Evolutionary conservation across 2,797 vertebrate genomes (phyloP).

Genomic region (Spheniscus humboldti): DNA sequence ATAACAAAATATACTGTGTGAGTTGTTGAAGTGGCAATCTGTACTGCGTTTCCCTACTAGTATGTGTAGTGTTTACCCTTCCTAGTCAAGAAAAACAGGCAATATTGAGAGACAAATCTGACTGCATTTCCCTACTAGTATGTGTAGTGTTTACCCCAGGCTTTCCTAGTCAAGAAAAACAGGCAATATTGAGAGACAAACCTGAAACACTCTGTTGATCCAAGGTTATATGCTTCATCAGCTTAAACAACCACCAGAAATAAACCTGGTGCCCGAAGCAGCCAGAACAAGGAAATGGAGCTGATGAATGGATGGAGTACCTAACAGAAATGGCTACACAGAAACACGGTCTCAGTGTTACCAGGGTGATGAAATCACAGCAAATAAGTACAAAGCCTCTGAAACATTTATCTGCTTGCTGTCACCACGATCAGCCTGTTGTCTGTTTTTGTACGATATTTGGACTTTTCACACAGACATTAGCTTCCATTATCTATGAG

Average conservation of each 20-base stretch:
- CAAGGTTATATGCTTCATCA: background rate
- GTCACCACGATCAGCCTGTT: background rate
- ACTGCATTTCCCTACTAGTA: background rate
- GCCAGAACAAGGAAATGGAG: background rate
- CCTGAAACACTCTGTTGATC: background rate
- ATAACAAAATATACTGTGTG: background rate
- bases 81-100: no score
- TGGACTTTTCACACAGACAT: background rate
- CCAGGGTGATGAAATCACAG: background rate
- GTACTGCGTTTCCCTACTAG: background rate
- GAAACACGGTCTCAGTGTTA: accelerated
- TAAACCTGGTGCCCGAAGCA: background rate
- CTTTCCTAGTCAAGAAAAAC: background rate
- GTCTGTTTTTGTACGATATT: background rate
- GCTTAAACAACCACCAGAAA: background rate
- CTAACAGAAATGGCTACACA: background rate
- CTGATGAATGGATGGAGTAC: accelerated
- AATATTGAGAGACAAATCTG: background rate
- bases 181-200: background rate
- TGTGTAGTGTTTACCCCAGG: background rate
- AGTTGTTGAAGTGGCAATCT: background rate
- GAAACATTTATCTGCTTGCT: background rate
- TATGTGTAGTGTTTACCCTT: background rate
- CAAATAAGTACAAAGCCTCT: background rate
- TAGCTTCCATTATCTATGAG: background rate